phyloP scores from a whole-genome alignment of 2,113 vertebrate species.

The Hiodon alosoides region DNA sequence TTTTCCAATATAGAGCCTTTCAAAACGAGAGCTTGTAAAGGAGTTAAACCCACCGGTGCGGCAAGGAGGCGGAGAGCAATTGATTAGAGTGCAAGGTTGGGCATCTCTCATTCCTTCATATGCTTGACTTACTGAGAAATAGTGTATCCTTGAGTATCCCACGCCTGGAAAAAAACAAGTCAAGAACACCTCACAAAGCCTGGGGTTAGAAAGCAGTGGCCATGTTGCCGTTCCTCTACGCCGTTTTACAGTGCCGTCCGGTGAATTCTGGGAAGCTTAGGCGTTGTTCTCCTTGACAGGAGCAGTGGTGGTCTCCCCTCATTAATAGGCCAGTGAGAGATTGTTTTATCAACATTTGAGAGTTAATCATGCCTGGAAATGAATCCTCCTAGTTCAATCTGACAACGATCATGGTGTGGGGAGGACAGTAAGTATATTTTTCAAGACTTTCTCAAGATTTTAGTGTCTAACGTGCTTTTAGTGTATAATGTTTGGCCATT shows the following conservation, averaged over 20 bases:
- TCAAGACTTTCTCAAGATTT: too few relatives aligned
- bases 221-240: background rate
- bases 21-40: background rate
- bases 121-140: conserved; percentile 45
- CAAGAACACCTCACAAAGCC: background rate
- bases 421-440: too few relatives aligned
- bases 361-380: too few relatives aligned
- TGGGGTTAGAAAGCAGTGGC: background rate
- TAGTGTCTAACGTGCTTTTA: too few relatives aligned
- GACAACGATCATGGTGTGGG: too few relatives aligned
- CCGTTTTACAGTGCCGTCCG: too few relatives aligned
- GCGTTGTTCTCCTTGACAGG: background rate
- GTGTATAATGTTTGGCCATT: too few relatives aligned
- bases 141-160: conserved; percentile 43
- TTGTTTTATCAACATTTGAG: background rate
- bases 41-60: background rate
- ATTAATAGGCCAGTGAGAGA: background rate
- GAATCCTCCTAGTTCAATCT: too few relatives aligned
- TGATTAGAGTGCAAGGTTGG: background rate
- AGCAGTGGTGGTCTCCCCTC: too few relatives aligned
- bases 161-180: conserved; percentile 40
- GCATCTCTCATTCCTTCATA: conserved; percentile 18
- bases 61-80: background rate
- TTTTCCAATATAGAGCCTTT: background rate
- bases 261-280: background rate